Conservation (phyloP, 1,140 invertebrate species). For the Lepidurus arcticus region DNA sequence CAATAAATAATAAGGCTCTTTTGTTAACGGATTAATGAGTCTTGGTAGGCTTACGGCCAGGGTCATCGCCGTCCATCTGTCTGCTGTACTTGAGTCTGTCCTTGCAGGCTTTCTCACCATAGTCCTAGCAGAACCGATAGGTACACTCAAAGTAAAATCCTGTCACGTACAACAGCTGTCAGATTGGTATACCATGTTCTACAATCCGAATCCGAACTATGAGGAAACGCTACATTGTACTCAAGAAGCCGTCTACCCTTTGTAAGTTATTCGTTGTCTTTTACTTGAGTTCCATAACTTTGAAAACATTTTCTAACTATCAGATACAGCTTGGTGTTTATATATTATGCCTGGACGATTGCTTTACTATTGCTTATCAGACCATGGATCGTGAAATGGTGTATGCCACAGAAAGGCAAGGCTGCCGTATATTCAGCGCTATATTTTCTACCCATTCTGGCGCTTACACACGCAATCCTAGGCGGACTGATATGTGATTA, state of each 20-base stretch:
- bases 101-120: constrained; percentile 67
- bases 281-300: constrained; percentile 29
- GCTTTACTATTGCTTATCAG: constrained; percentile 71
- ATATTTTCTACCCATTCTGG: constrained; percentile 87
- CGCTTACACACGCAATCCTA: constrained; percentile 78
- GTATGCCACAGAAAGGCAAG: constrained; percentile 60
- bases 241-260: constrained; percentile 92
- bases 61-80: constrained; percentile 63
- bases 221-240: constrained; percentile 83
- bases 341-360: constrained; percentile 81
- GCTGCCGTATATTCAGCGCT: constrained; percentile 79
- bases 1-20: constrained; percentile 12
- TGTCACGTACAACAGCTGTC: constrained; percentile 71
- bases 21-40: constrained; percentile 30
- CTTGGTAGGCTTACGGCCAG: constrained; percentile 61
- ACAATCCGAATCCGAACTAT: constrained; percentile 91
- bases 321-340: constrained; percentile 89
- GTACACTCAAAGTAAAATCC: constrained; percentile 63
- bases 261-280: constrained; percentile 59
- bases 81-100: constrained; percentile 72
- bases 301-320: constrained; percentile 42
- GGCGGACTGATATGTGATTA: constrained; percentile 82
- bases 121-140: constrained; percentile 68
- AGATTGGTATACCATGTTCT: constrained; percentile 93
- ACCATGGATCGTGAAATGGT: constrained; percentile 60